Base-by-base conservation (phyloP, 2,797 vertebrate species). In the Neoniphon sammara region DNA sequence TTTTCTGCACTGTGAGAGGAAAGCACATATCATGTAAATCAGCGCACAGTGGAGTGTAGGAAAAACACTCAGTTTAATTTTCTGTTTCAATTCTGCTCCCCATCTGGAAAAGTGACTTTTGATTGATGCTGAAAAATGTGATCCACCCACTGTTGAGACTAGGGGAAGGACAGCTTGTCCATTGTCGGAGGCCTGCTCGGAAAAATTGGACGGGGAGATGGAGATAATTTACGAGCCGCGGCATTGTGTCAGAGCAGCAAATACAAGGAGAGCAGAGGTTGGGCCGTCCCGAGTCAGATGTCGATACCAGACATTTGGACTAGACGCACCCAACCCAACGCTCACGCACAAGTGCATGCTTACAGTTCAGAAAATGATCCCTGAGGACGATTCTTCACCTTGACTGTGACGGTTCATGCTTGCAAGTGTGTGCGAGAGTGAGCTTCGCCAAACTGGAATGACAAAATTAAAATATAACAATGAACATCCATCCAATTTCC, bases 21-120 rank as follows among this genome's bases (percentile, higher is more conserved):
- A 70, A 58, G 30, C 60, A 64, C 36, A 21, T 23, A 44, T 3
- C 39, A 42, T 11, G 70, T 0, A 0, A 23, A 21, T 56, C 18
- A 46, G 14, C 47, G 17, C 69, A 69, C 25, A 67, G 12, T 0
- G 0, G 31, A 63, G 30, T 14, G 27, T n/a, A 25, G 15, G 17
- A 47, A 34, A 42, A 42, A 53, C 2, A 10, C 23, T 21, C 50
- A 11, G 50, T 53, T 53, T 53, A 25, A 36, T 8, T 39, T 23
- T 77, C 25, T 21, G 9, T 9, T 58, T 0, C 63, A 44, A 49
- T 56, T 47, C 17, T 44, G 9, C 27, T 59, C 11, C 30, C 53
- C 82, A 64, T 83, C 72, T 90, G 89, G 88, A 85, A 89, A 89
- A 83, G 12, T 42, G 56, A 50, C 73, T 84, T 61, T 78, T 75